phyloP scores from a whole-genome alignment of 2,888 invertebrate species.

The Ennomos quercinarius region DNA sequence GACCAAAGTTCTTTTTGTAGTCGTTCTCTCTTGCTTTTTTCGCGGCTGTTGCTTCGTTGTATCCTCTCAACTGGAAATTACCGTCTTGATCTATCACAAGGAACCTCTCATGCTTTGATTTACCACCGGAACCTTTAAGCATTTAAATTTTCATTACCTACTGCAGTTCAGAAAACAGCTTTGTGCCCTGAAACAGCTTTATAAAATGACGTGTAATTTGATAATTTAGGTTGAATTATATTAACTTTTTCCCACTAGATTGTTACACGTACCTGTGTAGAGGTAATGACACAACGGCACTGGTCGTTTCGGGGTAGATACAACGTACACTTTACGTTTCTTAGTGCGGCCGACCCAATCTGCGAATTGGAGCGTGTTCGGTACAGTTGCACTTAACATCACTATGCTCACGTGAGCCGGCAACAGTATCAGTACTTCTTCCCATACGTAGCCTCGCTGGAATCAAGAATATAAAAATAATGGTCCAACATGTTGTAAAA shows the following conservation, averaged over 20 bases:
- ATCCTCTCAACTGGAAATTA: conserved; percentile 89
- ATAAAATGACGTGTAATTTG: neutral
- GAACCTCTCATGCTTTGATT: conserved; percentile 90
- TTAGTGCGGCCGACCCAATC: conserved; percentile 96
- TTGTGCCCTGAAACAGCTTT: no score
- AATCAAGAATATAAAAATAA: conserved; percentile 9
- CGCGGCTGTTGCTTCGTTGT: conserved; percentile 83
- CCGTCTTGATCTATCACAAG: conserved; percentile 92
- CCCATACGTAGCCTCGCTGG: conserved; percentile 99
- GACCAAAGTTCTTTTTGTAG: conserved; percentile 77
- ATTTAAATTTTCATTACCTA: neutral
- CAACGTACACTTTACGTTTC: conserved; percentile 95
- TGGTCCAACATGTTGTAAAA: no score
- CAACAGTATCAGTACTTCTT: conserved; percentile 97
- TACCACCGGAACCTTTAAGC: conserved; percentile 87
- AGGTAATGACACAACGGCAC: conserved; percentile 98
- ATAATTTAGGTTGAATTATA: neutral
- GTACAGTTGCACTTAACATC: conserved; percentile 98
- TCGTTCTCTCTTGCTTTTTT: conserved; percentile 78
- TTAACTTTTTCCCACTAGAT: no score
- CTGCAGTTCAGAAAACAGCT: no score
- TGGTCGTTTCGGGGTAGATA: conserved; percentile 96
- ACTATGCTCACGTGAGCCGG: conserved; percentile 98
- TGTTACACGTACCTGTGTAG: conserved; percentile 88
- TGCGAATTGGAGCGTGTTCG: conserved; percentile 98